A percentile compares a stretch with the other conserved stretches of the same genome.
Evolutionary conservation across 2,113 vertebrate species (phyloP).

Genomic region (Ptychochromis oligacanthus): DNA sequence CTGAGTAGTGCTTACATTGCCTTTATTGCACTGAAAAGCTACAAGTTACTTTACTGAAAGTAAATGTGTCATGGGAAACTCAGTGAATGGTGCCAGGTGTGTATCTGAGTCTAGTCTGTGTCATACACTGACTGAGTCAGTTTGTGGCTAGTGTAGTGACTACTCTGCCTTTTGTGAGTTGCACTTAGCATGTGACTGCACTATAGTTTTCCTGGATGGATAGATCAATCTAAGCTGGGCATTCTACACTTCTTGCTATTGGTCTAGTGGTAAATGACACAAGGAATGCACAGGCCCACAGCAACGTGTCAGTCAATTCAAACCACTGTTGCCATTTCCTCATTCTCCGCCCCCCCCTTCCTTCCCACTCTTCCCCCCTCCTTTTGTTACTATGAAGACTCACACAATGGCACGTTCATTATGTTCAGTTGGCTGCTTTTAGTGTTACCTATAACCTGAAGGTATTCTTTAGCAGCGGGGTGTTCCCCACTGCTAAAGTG

Average conservation of each 20-base stretch:
- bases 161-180: constrained; percentile 32
- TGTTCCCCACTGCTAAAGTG: no score
- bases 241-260: constrained; percentile 48
- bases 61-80: constrained; percentile 34
- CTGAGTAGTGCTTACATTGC: constrained; percentile 3
- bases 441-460: constrained; percentile 29
- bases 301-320: constrained; percentile 33
- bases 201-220: constrained; percentile 46
- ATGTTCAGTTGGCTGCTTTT: constrained; percentile 35
- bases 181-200: constrained; percentile 17
- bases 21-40: constrained; percentile 9
- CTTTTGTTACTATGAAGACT: constrained; percentile 26
- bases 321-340: constrained; percentile 58
- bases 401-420: constrained; percentile 58
- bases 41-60: constrained; percentile 33
- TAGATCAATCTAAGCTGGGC: constrained; percentile 39
- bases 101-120: neutral
- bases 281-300: constrained; percentile 26
- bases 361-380: constrained; percentile 21
- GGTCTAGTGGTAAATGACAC: constrained; percentile 43
- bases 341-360: constrained; percentile 45
- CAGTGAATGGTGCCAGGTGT: constrained; percentile 36
- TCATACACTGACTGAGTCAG: constrained; percentile 29
- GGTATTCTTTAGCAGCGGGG: constrained; percentile 17
- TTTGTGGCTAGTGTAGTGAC: neutral